A percentile compares a stretch with the other conserved stretches of the same genome.
phyloP scores from a whole-genome alignment of 2,797 vertebrate species.

The Anguilla obscura region DNA sequence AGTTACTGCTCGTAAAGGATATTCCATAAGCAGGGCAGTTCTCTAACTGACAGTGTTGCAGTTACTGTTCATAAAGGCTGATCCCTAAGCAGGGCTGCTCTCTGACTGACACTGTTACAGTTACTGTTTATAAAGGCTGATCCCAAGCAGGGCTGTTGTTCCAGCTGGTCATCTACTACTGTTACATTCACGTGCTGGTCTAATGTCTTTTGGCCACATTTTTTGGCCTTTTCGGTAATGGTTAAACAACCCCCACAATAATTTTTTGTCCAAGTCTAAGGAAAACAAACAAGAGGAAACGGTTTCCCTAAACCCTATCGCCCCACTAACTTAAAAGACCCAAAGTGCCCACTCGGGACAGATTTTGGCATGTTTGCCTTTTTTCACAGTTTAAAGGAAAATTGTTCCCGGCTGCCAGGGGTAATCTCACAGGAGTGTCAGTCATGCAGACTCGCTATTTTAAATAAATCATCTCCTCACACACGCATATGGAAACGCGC shows the following conservation, averaged over 20 bases:
- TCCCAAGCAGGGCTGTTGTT: background rate
- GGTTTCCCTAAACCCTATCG: slow-evolving; percentile 10
- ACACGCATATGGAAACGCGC: background rate
- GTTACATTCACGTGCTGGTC: background rate
- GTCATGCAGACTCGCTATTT: background rate
- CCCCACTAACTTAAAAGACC: slow-evolving; percentile 2
- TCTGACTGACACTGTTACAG: background rate
- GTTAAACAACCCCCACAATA: background rate
- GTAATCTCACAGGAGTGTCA: background rate
- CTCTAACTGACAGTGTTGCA: background rate
- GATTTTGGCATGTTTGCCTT: slow-evolving; percentile 17
- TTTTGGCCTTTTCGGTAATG: slow-evolving; percentile 10
- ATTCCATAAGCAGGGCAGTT: background rate
- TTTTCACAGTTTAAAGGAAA: slow-evolving; percentile 23
- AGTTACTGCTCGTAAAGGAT: background rate
- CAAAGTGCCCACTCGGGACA: slow-evolving; percentile 12
- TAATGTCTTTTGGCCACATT: slow-evolving; percentile 8
- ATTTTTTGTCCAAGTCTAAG: slow-evolving; percentile 8
- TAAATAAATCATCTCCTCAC: background rate
- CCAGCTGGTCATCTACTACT: slow-evolving; percentile 20
- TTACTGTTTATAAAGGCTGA: background rate
- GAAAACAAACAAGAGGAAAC: slow-evolving; percentile 27
- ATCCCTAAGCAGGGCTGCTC: background rate
- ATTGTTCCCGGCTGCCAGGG: slow-evolving; percentile 11
- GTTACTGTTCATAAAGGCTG: background rate